Conservation (phyloP, 2,888 invertebrate species). For the Pinctada fucata region DNA sequence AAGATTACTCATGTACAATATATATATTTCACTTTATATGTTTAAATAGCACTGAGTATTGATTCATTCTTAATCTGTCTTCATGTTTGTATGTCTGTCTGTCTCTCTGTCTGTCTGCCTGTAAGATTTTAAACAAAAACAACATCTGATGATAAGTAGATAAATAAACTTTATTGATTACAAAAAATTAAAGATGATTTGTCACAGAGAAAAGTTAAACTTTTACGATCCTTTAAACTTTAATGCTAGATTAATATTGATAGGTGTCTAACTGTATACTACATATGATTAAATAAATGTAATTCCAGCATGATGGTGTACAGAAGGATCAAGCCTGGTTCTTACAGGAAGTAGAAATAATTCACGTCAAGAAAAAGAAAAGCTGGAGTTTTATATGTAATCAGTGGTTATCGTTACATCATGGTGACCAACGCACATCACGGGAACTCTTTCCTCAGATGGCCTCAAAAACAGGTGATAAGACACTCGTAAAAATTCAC, state of each 20-base stretch:
- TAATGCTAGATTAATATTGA: no score
- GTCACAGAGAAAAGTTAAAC: no score
- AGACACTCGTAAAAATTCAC: neutral
- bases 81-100: no score
- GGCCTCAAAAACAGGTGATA: slow-evolving; percentile 72
- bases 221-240: no score
- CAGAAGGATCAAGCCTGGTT: slow-evolving; percentile 75
- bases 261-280: no score
- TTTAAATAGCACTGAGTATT: neutral
- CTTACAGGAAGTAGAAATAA: slow-evolving; percentile 73
- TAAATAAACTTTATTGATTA: no score
- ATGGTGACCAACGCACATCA: slow-evolving; percentile 71
- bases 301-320: slow-evolving; percentile 73
- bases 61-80: neutral
- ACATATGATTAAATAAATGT: neutral
- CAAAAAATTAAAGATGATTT: no score
- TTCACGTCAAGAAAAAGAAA: slow-evolving; percentile 71
- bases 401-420: slow-evolving; percentile 76
- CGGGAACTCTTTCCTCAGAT: slow-evolving; percentile 72
- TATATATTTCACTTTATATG: neutral
- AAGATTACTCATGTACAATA: no score
- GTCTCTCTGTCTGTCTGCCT: no score
- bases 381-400: slow-evolving; percentile 74
- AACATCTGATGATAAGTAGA: no score
- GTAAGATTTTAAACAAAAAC: no score